Evolutionary conservation across 2,797 vertebrate species (phyloP).

Genomic region (Cuniculus paca): DNA sequence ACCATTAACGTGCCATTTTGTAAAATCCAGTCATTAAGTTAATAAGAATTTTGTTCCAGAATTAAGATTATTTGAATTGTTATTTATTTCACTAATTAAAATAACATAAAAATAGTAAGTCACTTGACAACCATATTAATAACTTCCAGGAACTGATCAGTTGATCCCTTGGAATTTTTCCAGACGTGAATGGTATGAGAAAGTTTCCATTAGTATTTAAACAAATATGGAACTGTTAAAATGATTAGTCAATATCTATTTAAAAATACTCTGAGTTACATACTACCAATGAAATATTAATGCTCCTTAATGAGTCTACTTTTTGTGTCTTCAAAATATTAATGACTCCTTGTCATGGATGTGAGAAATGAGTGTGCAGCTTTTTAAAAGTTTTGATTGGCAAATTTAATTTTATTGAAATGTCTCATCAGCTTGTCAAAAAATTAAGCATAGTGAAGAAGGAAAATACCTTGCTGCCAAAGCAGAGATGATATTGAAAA

Average conservation of each 20-base stretch:
- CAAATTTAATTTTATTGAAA: slow-evolving; percentile 49
- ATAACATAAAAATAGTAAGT: slow-evolving; percentile 27
- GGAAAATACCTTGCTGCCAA: slow-evolving; percentile 28
- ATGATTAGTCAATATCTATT: neutral
- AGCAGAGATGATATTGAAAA: neutral
- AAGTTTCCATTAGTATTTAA: slow-evolving; percentile 28
- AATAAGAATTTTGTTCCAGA: slow-evolving; percentile 40
- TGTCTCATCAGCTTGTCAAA: slow-evolving; percentile 25
- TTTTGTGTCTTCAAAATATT: slow-evolving; percentile 3
- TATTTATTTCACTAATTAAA: slow-evolving; percentile 57
- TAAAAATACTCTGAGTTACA: slow-evolving; percentile 31
- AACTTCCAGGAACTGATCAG: neutral
- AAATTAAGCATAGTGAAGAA: neutral
- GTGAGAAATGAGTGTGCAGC: neutral
- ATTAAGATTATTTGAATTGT: slow-evolving; percentile 50
- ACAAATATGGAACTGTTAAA: neutral
- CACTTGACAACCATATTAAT: neutral
- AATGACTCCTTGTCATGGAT: neutral
- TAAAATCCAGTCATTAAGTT: neutral
- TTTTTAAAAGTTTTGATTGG: neutral
- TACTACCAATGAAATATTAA: slow-evolving; percentile 37
- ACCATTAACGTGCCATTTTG: neutral
- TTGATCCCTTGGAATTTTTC: neutral
- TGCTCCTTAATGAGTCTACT: neutral
- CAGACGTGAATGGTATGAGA: neutral